These are phyloP conservation scores for Rhyacophila brunnea DNA, from an alignment of 1,140 invertebrate genomes.

Conservation along the genomic window DNA sequence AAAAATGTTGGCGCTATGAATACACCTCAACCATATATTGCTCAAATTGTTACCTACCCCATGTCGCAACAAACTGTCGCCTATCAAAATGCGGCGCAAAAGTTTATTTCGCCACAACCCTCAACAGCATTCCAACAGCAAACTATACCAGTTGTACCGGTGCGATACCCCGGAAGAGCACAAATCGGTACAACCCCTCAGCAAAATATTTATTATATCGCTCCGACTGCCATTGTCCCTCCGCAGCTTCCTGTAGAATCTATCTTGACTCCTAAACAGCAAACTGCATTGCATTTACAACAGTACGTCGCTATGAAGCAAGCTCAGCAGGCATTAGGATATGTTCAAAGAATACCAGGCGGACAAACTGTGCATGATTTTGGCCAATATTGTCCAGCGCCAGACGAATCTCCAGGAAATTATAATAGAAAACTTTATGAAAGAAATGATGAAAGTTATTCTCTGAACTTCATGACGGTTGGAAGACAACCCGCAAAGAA, in stretches of 20 bases:
- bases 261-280: conserved; percentile 46
- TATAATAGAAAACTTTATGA: conserved; percentile 31
- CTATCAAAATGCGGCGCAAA: conserved; percentile 38
- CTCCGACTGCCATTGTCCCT: conserved; percentile 38
- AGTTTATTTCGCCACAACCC: conserved; percentile 50
- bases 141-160: conserved; percentile 28
- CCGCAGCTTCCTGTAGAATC: conserved; percentile 36
- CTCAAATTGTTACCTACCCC: conserved; percentile 52
- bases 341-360: conserved; percentile 43
- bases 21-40: conserved; percentile 48
- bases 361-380: conserved; percentile 29
- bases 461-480: conserved; percentile 27
- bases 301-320: conserved; percentile 56
- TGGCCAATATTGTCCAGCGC: conserved; percentile 23
- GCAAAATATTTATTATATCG: conserved; percentile 50
- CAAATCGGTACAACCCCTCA: conserved; percentile 34
- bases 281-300: conserved; percentile 51
- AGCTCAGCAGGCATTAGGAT: conserved; percentile 53
- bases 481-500: conserved; percentile 25
- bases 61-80: conserved; percentile 50
- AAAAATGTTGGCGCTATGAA: conserved; percentile 35
- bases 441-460: conserved; percentile 25
- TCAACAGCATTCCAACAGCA: conserved; percentile 44
- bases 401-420: conserved; percentile 19
- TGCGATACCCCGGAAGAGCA: conserved; percentile 34